Conservation (phyloP, 1,140 invertebrate species). For the Nephotettix cincticeps region DNA sequence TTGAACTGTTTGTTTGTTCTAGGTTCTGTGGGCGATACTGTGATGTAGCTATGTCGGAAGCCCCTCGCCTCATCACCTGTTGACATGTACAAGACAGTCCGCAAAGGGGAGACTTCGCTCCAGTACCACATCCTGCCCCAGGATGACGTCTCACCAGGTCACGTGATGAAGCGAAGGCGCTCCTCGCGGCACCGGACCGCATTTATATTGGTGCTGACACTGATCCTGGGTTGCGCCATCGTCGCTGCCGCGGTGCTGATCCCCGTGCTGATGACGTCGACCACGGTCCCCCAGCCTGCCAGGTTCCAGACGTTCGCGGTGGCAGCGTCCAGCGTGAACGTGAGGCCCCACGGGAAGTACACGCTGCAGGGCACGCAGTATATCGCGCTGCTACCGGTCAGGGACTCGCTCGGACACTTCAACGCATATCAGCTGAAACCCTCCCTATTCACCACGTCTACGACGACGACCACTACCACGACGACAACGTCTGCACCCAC, state of each 20-base stretch:
- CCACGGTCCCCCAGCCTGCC: constrained; percentile 30
- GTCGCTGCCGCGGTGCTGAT: constrained; percentile 33
- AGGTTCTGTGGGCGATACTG: too few species aligned
- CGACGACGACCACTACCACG: constrained; percentile 10
- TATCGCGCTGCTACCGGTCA: constrained; percentile 33
- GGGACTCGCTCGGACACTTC: constrained; percentile 20
- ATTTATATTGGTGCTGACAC: constrained; percentile 28
- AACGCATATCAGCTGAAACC: constrained; percentile 29
- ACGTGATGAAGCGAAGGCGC: constrained; percentile 6
- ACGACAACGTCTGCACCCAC: neutral
- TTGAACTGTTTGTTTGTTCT: too few species aligned
- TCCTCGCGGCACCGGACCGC: constrained; percentile 18
- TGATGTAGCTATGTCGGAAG: too few species aligned
- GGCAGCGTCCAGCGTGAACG: constrained; percentile 19
- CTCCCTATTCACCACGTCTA: neutral
- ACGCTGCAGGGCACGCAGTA: constrained; percentile 29
- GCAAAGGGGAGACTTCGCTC: constrained; percentile 68
- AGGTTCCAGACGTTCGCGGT: constrained; percentile 32
- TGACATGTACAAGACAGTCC: constrained; percentile 70
- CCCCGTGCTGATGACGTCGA: constrained; percentile 28
- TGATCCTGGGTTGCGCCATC: constrained; percentile 31
- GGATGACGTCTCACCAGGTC: constrained; percentile 29
- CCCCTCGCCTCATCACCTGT: neutral
- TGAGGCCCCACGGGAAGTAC: constrained; percentile 16
- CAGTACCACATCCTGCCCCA: constrained; percentile 72